Evolutionary conservation across 2,888 invertebrate species (phyloP).

Genomic region (Hecatera dysodea): DNA sequence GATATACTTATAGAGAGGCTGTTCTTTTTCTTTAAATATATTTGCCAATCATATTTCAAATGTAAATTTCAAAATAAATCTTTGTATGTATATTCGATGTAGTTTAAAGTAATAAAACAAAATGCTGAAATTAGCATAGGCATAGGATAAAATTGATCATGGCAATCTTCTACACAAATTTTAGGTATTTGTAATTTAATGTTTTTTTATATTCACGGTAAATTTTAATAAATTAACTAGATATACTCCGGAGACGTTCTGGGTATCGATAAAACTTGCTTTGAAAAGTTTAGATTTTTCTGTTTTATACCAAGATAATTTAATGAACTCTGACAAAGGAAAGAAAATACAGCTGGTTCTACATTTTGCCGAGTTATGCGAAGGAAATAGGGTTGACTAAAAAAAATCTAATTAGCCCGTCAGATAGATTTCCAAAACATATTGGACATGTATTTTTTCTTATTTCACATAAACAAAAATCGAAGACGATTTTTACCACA

Average conservation of each 20-base stretch:
- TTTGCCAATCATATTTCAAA: neutral
- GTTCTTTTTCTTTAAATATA: neutral
- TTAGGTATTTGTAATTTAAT: neutral
- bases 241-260: neutral
- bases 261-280: neutral
- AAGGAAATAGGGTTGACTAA: too few species aligned
- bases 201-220: neutral
- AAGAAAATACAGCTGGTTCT: too few species aligned
- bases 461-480: too few species aligned
- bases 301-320: too few species aligned
- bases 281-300: too few species aligned
- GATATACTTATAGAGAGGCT: too few species aligned
- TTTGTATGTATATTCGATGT: neutral
- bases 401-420: too few species aligned
- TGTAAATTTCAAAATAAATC: slow-evolving; percentile 14
- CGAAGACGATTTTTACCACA: too few species aligned
- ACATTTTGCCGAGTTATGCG: too few species aligned
- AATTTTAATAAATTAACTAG: neutral
- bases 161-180: neutral
- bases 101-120: slow-evolving; percentile 3
- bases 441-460: too few species aligned
- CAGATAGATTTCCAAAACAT: too few species aligned
- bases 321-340: too few species aligned
- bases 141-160: neutral
- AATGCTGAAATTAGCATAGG: neutral